A percentile compares a stretch with the other conserved stretches of the same genome.
Evolutionary conservation across 2,888 invertebrate species (phyloP).

Genomic region (Acrobasis repandana): DNA sequence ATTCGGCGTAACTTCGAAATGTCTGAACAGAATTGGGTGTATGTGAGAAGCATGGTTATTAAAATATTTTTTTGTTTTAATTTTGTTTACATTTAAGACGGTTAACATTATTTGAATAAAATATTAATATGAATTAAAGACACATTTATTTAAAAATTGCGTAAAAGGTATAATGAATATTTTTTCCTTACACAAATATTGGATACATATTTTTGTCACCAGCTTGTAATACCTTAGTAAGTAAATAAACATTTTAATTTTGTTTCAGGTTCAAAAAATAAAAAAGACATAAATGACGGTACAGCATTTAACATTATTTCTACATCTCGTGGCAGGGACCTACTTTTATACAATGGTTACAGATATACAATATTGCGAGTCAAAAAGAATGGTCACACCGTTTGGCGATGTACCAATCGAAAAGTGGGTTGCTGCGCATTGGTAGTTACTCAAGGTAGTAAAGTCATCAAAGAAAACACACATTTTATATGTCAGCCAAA

Average conservation of each 20-base stretch:
- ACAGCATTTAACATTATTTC: neutral
- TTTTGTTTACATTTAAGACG: too few relatives aligned
- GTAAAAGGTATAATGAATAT: too few relatives aligned
- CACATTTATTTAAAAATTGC: too few relatives aligned
- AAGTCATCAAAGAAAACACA: neutral
- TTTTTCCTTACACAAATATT: too few relatives aligned
- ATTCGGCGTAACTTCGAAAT: too few relatives aligned
- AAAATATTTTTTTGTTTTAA: too few relatives aligned
- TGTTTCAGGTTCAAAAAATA: neutral
- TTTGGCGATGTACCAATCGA: slow-evolving; percentile 8
- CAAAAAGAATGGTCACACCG: neutral
- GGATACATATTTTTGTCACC: too few relatives aligned
- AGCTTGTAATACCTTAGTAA: too few relatives aligned
- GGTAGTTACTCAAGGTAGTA: neutral
- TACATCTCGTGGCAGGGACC: neutral
- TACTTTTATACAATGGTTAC: slow-evolving; percentile 12
- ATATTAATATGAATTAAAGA: too few relatives aligned
- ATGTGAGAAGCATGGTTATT: too few relatives aligned
- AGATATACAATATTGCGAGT: slow-evolving; percentile 6
- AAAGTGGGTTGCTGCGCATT: neutral
- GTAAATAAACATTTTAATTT: neutral
- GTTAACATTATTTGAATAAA: too few relatives aligned
- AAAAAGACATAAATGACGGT: neutral
- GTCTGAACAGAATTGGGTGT: too few relatives aligned
- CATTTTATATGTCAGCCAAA: slow-evolving; percentile 6